Conservation (phyloP, 1,140 invertebrate genomes). For the Lepeophtheirus salmonis region DNA sequence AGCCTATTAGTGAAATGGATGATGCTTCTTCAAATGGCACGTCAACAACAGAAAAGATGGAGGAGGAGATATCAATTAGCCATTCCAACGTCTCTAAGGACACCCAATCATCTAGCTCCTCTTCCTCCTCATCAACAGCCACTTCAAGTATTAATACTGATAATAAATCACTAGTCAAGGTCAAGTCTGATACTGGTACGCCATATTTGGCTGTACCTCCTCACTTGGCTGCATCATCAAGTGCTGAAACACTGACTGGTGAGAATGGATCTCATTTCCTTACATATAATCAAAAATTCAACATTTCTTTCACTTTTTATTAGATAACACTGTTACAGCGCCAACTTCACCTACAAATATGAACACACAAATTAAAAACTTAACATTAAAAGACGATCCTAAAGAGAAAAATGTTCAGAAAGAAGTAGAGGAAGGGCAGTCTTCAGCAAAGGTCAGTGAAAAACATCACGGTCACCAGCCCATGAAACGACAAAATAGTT, state of each 20-base stretch:
- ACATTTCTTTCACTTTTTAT: background rate
- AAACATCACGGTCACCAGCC: too few relatives aligned
- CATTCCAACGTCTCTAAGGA: background rate
- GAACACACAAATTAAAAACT: too few relatives aligned
- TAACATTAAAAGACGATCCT: conserved; percentile 40
- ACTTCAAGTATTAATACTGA: conserved; percentile 29
- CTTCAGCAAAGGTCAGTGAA: background rate
- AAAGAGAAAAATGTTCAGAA: conserved; percentile 31
- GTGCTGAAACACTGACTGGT: conserved; percentile 52
- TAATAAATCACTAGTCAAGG: conserved; percentile 24
- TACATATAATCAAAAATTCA: too few relatives aligned
- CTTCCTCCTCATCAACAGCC: conserved; percentile 24
- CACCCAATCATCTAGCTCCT: background rate
- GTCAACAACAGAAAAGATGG: too few relatives aligned
- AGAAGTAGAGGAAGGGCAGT: background rate
- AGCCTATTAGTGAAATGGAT: conserved; percentile 14
- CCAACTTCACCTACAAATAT: conserved; percentile 49
- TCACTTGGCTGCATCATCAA: conserved; percentile 45
- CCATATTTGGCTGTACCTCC: conserved; percentile 37
- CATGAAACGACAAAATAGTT: background rate
- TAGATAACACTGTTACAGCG: conserved; percentile 28
- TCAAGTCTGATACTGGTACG: conserved; percentile 32
- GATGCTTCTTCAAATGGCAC: conserved; percentile 2
- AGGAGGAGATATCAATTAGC: background rate
- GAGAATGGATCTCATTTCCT: too few relatives aligned